Percentiles rank a stretch among this genome's conserved stretches.
These are phyloP conservation scores for Acropora yongei DNA, from an alignment of 64 coral and sea anemone species.

Conservation along the genomic window DNA sequence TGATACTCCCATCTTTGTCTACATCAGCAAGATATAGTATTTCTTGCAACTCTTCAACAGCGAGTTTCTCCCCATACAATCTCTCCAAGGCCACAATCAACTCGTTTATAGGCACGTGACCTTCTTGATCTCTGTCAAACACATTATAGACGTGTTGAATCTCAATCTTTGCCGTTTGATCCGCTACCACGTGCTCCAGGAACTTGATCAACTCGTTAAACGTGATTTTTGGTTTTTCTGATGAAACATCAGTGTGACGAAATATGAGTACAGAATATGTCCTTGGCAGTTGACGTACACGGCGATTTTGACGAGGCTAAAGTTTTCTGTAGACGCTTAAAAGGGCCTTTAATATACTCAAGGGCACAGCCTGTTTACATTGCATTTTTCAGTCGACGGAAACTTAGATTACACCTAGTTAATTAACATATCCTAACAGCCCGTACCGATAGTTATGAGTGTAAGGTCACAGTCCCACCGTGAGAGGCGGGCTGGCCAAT, in stretches of 20 bases:
- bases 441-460: too few relatives aligned
- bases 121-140: neutral
- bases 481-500: too few relatives aligned
- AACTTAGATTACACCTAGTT: too few relatives aligned
- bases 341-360: too few relatives aligned
- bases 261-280: neutral
- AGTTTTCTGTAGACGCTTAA: too few relatives aligned
- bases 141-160: conserved; percentile 17
- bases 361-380: too few relatives aligned
- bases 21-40: neutral
- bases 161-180: neutral
- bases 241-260: neutral
- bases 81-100: neutral
- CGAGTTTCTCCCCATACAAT: conserved; percentile 5
- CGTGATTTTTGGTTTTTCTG: conserved; percentile 23
- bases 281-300: too few relatives aligned
- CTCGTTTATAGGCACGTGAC: neutral
- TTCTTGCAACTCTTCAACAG: neutral
- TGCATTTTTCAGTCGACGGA: too few relatives aligned
- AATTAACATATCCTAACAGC: too few relatives aligned
- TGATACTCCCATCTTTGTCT: neutral
- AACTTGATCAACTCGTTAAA: conserved; percentile 16
- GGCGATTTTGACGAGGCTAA: too few relatives aligned
- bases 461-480: too few relatives aligned
- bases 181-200: conserved; percentile 3